A percentile compares a stretch with the other conserved stretches of the same genome.
Evolutionary conservation across 1,140 invertebrate genomes (phyloP).

Genomic region (Drosophila micromelanica): DNA sequence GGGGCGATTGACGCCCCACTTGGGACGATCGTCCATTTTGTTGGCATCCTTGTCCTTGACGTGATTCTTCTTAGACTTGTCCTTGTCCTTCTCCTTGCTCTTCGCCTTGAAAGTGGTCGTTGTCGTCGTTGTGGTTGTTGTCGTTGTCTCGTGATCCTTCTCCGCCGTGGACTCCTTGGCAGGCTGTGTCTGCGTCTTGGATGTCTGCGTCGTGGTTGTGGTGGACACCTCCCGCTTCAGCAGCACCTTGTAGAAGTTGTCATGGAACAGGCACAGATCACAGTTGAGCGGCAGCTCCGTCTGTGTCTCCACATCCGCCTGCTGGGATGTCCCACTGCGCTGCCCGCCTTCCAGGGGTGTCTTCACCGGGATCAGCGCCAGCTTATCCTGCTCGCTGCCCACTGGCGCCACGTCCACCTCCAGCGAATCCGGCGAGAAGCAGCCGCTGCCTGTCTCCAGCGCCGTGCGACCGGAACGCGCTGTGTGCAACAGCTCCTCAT

Average conservation of each 20-base stretch:
- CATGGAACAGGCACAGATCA: conserved; percentile 78
- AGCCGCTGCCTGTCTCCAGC: conserved; percentile 51
- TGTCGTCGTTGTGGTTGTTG: conserved; percentile 81
- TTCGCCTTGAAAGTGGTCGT: conserved; percentile 82
- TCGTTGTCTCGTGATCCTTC: conserved; percentile 80
- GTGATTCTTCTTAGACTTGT: conserved; percentile 58
- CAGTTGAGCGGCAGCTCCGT: conserved; percentile 78
- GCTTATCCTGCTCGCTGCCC: conserved; percentile 38
- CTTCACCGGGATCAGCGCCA: conserved; percentile 69
- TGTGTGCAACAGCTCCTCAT: conserved; percentile 27
- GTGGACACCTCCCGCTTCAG: conserved; percentile 80
- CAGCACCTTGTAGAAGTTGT: conserved; percentile 81
- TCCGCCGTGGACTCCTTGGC: conserved; percentile 63
- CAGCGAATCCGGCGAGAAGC: conserved; percentile 67
- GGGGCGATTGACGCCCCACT: conserved; percentile 88
- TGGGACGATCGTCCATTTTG: conserved; percentile 86
- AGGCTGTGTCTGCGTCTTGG: conserved; percentile 66
- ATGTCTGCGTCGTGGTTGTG: conserved; percentile 81
- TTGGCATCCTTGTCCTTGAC: conserved; percentile 68
- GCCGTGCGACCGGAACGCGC: conserved; percentile 25
- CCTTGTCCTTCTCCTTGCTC: conserved; percentile 78
- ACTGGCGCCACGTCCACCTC: conserved; percentile 45
- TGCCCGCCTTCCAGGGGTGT: conserved; percentile 11
- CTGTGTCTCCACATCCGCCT: conserved; percentile 76
- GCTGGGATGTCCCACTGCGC: neutral